Conservation (phyloP, 1,140 invertebrate species). For the Dendroctonus ponderosae region DNA sequence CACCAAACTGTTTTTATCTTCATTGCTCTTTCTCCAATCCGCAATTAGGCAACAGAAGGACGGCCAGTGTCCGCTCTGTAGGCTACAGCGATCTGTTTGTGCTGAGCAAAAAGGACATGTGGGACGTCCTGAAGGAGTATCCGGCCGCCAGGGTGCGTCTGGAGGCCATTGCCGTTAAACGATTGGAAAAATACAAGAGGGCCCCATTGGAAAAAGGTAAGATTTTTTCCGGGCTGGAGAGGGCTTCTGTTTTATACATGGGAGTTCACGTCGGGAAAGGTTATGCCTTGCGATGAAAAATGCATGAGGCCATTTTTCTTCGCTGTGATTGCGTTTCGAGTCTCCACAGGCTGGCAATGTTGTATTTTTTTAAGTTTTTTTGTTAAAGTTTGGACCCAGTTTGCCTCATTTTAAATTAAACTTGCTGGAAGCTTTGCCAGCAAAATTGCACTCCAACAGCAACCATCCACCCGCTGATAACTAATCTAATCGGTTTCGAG, state of each 20-base stretch:
- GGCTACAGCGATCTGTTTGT: conserved; percentile 99
- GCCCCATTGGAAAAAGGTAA: conserved; percentile 87
- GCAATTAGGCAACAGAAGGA: conserved; percentile 96
- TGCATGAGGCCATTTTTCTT: conserved; percentile 26
- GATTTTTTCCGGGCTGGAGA: conserved; percentile 1
- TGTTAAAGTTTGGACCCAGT: no score
- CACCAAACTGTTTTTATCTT: no score
- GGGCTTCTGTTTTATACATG: conserved; percentile 16
- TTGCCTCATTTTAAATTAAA: no score
- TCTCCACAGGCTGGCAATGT: no score
- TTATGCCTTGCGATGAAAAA: conserved; percentile 19
- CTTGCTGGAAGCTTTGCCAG: no score
- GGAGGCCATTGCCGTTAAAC: conserved; percentile 96
- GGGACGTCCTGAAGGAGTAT: conserved; percentile 99
- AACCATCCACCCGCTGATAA: no score
- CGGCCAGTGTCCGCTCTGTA: conserved; percentile 93
- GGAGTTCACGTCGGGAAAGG: conserved; percentile 15
- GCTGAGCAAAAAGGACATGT: conserved; percentile 98
- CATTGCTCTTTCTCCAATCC: no score
- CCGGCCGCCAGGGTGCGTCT: conserved; percentile 92
- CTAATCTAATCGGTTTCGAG: no score
- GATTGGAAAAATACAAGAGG: conserved; percentile 93
- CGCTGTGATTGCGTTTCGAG: conserved; percentile 20
- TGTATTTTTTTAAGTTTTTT: no score
- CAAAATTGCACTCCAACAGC: no score